These are phyloP conservation scores for Melikaiella ostensackeni DNA, from an alignment of 2,888 invertebrate genomes.

Conservation along the genomic window DNA sequence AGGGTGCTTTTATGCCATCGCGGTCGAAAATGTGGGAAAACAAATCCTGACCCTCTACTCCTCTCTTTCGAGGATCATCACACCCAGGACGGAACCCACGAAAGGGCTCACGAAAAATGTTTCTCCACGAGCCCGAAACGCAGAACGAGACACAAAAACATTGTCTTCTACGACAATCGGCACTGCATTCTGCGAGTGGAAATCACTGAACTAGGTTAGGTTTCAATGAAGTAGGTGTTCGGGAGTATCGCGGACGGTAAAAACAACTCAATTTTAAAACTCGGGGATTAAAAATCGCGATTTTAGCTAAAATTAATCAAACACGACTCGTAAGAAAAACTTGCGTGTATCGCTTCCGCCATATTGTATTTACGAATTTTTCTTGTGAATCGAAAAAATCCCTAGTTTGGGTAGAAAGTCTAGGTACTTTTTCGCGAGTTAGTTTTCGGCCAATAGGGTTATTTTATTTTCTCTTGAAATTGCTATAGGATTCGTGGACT, in stretches of 20 bases:
- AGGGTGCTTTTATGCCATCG: slow-evolving; percentile 51
- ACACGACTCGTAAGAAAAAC: slow-evolving; percentile 51
- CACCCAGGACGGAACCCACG: not conserved
- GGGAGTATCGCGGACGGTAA: not conserved
- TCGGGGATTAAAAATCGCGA: not conserved
- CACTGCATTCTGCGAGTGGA: slow-evolving; percentile 14
- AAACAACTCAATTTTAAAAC: not conserved
- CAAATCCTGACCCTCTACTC: not conserved
- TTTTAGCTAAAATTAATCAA: slow-evolving; percentile 16
- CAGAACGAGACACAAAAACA: slow-evolving; percentile 30
- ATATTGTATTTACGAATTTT: slow-evolving; percentile 75
- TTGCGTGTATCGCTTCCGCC: slow-evolving; percentile 64
- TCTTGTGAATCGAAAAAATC: slow-evolving; percentile 34
- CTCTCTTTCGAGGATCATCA: slow-evolving; percentile 1
- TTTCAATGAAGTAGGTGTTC: not conserved
- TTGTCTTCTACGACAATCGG: slow-evolving; percentile 34
- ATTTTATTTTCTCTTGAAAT: not conserved
- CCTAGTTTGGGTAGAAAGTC: slow-evolving; percentile 13
- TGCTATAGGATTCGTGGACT: not conserved
- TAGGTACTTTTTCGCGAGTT: not conserved
- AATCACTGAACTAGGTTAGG: slow-evolving; percentile 26
- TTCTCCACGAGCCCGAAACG: not conserved
- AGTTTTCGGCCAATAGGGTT: not conserved
- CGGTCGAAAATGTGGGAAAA: slow-evolving; percentile 37
- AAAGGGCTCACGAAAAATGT: not conserved